phyloP scores from a whole-genome alignment of 2,797 vertebrate species.

The Megaceryle alcyon region DNA sequence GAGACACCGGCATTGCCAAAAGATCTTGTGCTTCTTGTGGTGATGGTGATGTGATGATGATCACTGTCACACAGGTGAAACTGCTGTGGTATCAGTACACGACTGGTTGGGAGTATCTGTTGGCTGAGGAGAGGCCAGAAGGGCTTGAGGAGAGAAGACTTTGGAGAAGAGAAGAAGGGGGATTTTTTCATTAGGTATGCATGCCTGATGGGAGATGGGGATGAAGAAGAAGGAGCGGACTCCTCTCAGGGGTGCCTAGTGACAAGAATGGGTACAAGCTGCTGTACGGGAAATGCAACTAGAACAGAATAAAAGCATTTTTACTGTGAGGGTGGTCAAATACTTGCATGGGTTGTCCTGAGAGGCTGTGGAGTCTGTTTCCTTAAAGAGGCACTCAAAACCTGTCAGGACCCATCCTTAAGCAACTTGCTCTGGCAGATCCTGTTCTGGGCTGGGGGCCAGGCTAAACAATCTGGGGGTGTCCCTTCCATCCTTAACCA shows the following conservation, averaged over 20 bases:
- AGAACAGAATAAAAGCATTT: background rate
- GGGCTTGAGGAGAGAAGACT: background rate
- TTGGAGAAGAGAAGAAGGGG: background rate
- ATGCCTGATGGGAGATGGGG: background rate
- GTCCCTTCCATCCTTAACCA: background rate
- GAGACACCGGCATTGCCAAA: background rate
- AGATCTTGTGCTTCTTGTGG: background rate
- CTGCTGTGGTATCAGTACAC: background rate
- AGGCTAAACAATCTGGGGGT: background rate
- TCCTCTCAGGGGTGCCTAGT: background rate
- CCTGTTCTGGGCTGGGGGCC: background rate
- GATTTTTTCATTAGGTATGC: background rate
- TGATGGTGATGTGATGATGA: no score
- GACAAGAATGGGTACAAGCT: background rate
- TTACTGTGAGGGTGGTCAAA: background rate
- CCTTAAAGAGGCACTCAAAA: background rate
- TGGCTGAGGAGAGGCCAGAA: fast-evolving
- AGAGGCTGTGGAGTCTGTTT: background rate
- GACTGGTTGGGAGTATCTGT: background rate
- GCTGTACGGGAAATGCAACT: background rate
- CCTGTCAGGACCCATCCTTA: background rate
- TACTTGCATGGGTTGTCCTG: background rate
- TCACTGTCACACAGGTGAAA: background rate
- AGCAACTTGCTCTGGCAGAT: background rate
- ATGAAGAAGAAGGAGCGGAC: background rate